Base-by-base conservation (phyloP, 2,797 vertebrate genomes). In the Rhyacichthys aspro region DNA sequence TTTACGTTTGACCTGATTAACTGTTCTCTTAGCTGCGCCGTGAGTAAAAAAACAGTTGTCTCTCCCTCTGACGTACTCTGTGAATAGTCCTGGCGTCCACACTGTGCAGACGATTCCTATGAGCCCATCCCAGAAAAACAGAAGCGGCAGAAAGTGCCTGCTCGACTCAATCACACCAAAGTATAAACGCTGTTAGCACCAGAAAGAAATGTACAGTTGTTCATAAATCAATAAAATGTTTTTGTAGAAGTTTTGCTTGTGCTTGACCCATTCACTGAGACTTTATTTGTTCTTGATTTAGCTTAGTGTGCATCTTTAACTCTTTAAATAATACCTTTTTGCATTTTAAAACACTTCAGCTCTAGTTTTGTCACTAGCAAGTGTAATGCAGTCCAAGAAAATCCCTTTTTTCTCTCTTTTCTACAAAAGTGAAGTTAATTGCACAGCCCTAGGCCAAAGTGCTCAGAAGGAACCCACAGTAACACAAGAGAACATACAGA, bases 211-310 rank as follows among this genome's bases (percentile, higher is more conserved):
- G 93, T 93, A 93, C 90, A 92, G 90, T 90, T 94, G 91, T 93
- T 91, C 84, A 94, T 92, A 91, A 90, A 90, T 91, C 86, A 92
- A 93, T 93, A 93, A 93, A 93, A 79, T 86, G 91, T 92, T 91
- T 92, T 91, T 92, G 80, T 89, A 89, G 74, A 90, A 81, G 54
- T 23, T 46, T 74, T 78, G 60, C 56, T 82, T 62, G 46, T 74
- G 50, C 66, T 49, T 67, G 19, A 23, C 19, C 19, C 5, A 23
- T 23, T 23, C 5, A 28, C 23, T 28, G 4, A 28, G n/a, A n/a
- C n/a, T n/a, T n/a, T n/a, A n/a, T n/a, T n/a, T n/a, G n/a, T n/a
- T n/a, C n/a, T n/a, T n/a, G n/a, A n/a, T n/a, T n/a, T n/a, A n/a
- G n/a, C n/a, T n/a, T n/a, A n/a, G n/a, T n/a, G 23, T 28, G 23